A percentile compares a stretch with the other conserved stretches of the same genome.
phyloP scores from a whole-genome alignment of 2,113 vertebrate species.

The Larimichthys polyactis region DNA sequence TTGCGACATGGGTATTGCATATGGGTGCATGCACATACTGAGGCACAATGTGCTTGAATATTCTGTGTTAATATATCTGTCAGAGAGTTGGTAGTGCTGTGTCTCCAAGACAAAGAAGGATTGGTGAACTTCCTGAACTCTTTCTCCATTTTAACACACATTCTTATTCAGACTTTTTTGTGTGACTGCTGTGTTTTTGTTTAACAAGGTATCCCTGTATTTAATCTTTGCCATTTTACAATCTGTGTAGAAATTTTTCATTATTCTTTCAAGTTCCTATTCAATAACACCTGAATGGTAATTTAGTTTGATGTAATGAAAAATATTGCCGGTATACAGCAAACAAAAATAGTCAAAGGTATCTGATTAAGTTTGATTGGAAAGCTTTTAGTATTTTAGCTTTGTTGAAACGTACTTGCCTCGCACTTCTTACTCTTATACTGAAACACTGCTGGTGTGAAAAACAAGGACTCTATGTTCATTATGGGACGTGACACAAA shows the following conservation, averaged over 20 bases:
- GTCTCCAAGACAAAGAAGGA: constrained; percentile 38
- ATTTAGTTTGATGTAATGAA: not conserved
- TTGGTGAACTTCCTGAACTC: constrained; percentile 76
- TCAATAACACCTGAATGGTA: not conserved
- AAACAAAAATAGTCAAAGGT: not conserved
- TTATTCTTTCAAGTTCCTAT: not conserved
- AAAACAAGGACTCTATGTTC: constrained; percentile 69
- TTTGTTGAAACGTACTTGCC: constrained; percentile 5
- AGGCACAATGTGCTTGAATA: constrained; percentile 22
- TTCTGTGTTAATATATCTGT: constrained; percentile 34
- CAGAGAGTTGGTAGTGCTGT: constrained; percentile 25
- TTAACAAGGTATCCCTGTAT: constrained; percentile 1
- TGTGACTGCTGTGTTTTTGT: constrained; percentile 45
- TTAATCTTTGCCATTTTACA: not conserved
- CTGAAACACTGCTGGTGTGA: constrained; percentile 32
- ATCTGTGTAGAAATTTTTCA: not conserved
- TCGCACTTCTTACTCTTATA: constrained; percentile 14
- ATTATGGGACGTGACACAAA: constrained; percentile 66
- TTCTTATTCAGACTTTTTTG: constrained; percentile 33
- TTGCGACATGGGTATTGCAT: not conserved
- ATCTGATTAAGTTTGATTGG: not conserved
- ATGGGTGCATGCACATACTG: constrained; percentile 11
- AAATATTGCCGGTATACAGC: not conserved
- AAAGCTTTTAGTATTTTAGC: not conserved
- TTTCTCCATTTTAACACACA: constrained; percentile 37